Percentiles rank a stretch among this genome's conserved stretches.
Conservation (phyloP, 2,113 vertebrate species). For the Xyrauchen texanus region DNA sequence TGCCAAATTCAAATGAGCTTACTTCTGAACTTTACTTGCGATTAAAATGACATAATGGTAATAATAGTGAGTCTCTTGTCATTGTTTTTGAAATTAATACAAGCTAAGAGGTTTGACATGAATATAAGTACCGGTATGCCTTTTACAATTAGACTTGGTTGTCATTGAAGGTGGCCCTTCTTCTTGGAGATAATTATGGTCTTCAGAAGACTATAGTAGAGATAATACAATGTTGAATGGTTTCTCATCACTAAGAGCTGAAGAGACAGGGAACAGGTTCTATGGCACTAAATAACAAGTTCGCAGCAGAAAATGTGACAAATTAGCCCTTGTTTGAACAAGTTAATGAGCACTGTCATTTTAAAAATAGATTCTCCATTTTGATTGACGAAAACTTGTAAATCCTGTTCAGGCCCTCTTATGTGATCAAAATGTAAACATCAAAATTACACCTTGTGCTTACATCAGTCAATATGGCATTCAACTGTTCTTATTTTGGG, state of each 20-base stretch:
- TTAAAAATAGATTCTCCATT: constrained; percentile 7
- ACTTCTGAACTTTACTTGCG: constrained; percentile 54
- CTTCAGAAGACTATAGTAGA: constrained; percentile 44
- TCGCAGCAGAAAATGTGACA: not conserved
- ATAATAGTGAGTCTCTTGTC: constrained; percentile 33
- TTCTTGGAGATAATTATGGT: constrained; percentile 52
- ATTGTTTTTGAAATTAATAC: not conserved
- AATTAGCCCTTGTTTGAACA: constrained; percentile 25
- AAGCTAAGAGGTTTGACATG: constrained; percentile 48
- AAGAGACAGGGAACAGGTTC: not conserved
- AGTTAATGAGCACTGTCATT: not conserved
- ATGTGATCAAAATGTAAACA: constrained; percentile 21
- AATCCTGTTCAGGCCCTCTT: constrained; percentile 9
- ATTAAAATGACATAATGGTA: constrained; percentile 36
- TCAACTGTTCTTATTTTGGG: constrained; percentile 1
- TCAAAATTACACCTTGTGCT: constrained; percentile 13
- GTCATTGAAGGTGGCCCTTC: constrained; percentile 35
- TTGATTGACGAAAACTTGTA: not conserved
- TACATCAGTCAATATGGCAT: constrained; percentile 7
- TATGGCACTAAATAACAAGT: constrained; percentile 27
- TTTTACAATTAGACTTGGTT: constrained; percentile 46
- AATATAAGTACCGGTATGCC: constrained; percentile 37
- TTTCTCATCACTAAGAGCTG: constrained; percentile 18
- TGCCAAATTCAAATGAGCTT: constrained; percentile 53
- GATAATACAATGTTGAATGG: constrained; percentile 42